These are phyloP conservation scores for Pagetopsis macropterus DNA, from an alignment of 2,797 vertebrate genomes.

Conservation along the genomic window DNA sequence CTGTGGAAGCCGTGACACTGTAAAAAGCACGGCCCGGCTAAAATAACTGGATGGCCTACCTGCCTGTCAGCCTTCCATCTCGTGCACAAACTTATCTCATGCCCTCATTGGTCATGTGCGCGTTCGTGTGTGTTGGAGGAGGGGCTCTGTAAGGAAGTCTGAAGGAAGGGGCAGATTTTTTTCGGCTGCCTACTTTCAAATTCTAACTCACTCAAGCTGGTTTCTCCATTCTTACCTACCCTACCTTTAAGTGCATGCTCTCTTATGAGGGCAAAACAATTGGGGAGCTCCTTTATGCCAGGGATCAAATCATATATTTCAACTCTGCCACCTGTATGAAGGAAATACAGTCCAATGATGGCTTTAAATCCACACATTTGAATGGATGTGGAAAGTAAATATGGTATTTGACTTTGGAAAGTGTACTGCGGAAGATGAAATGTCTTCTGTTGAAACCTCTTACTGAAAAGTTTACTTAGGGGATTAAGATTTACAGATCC, in stretches of 20 bases:
- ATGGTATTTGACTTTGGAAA: neutral
- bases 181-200: too few species aligned
- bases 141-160: too few species aligned
- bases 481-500: conserved; percentile 12
- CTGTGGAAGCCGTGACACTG: too few species aligned
- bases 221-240: too few species aligned
- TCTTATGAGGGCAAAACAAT: neutral
- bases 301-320: conserved; percentile 28
- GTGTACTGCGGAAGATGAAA: neutral
- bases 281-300: neutral
- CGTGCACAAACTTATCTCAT: too few species aligned
- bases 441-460: conserved; percentile 9
- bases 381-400: neutral
- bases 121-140: too few species aligned
- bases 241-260: conserved; percentile 22
- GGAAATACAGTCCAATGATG: neutral
- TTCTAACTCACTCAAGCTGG: too few species aligned
- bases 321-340: conserved; percentile 2
- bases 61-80: too few species aligned
- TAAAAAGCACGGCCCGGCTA: too few species aligned
- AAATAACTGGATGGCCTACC: too few species aligned
- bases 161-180: too few species aligned
- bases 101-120: too few species aligned
- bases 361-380: neutral
- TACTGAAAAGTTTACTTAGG: conserved; percentile 19